Evolutionary conservation across 2,888 invertebrate genomes (phyloP), one percentile per base, ranked within the genome.

Genomic region (Abscondita cerata): DNA sequence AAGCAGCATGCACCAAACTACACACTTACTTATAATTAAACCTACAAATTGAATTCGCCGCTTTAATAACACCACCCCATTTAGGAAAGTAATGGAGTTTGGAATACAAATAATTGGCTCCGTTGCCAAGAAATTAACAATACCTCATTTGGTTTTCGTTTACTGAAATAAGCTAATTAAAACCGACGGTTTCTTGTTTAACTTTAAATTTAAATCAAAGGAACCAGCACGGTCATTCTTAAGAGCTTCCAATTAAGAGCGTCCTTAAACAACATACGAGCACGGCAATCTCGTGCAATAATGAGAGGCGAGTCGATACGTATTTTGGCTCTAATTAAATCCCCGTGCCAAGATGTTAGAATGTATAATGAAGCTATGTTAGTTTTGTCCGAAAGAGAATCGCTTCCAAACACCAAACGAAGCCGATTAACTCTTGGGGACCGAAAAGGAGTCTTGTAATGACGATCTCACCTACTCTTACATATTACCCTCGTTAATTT

Each of bases 321-420:
- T 61, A 66, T 59, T 66, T 57, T 65, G 61, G 59, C 52, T 69
- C 67, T 70, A 70, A 70, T 70, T 70, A 70, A 68, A 67, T 25
- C 62, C 62, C 59, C 63, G 61, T 64, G 65, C 66, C 65, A 64
- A 68, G 67, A 68, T 66, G 69, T 66, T 65, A 64, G 68, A 67
- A 68, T 70, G 68, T 69, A 67, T 69, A 69, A 70, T 70, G 70
- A 70, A 70, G 70, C 67, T 58, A 63, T 62, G 67, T 59, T 67
- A 63, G 64, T 52, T 57, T 48, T 69, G 69, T 67, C 68, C 68
- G 64, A 65, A 66, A 59, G 62, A 65, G 66, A 59, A 55, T 54
- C 64, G 59, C 50, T 64, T 64, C 40, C 60, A 60, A 60, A 64
- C 65, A 66, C 66, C 70, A 72, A 72, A 72, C 69, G 71, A 72